Evolutionary conservation across 92 coral and sea anemone species (phyloP), one percentile per base, ranked within the genome.

Genomic region (Palythoa caribaeorum): DNA sequence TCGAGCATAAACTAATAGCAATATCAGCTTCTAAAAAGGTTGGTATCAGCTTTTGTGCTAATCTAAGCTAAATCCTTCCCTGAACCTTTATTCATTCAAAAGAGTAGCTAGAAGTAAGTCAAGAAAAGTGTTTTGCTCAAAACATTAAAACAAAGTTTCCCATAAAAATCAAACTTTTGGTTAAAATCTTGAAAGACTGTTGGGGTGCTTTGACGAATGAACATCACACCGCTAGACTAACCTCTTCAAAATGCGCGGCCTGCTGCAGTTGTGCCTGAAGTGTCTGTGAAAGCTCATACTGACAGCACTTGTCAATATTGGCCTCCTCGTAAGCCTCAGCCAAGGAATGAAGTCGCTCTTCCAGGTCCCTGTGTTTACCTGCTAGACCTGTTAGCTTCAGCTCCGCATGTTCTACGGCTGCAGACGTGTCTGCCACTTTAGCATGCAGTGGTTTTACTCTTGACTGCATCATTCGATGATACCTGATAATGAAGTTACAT

Each of bases 171-270:
- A 6, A 44, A 44, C 50, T 44, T 44, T 44, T 44, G 2, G 50
- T 44, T 44, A 15, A 11, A n/a, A 14, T 17, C 12, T 12, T 9
- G 5, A 57, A 13, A 12, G 4, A 14, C 16, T 4, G 12, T 19
- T 28, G 72, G 9, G 38, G 3, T 10, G 1, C 38, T 11, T 1
- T 68, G 73, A 28, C 19, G 14, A 19, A 44, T n/a, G 73, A 38
- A 3, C 10, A 11, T 5, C 3, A 54, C 3, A 53, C 15, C 62
- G 21, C 35, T 84, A 6, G 13, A 79, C 89, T 53, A 38, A 97
- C 99, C 97, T 95, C 87, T 90, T 97, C 99, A 88, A 95, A 97
- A 83, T 97, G 94, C 3, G 98, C 98, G 19, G 99, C 99, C 83
- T 96, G 99, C 11, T 93, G 94, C 10, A 97, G 92, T 86, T 97